Evolutionary conservation across 1,140 invertebrate species (phyloP).

Genomic region (Drosophila ercepeae): DNA sequence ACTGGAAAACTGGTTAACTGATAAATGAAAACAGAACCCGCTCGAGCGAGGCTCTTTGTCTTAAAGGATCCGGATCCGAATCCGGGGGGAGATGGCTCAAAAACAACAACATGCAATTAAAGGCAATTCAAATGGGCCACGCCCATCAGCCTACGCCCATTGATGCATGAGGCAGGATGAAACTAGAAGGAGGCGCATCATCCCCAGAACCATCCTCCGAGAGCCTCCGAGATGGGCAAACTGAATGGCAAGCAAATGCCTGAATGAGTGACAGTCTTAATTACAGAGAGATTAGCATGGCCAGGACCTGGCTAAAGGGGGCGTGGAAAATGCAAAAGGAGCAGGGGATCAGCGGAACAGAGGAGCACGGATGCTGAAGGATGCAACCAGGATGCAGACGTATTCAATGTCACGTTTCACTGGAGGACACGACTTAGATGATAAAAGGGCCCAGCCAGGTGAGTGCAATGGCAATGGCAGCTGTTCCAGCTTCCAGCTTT

Average conservation of each 20-base stretch:
- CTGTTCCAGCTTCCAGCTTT: not conserved
- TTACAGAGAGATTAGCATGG: slow-evolving; percentile 76
- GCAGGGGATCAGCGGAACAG: too few species aligned
- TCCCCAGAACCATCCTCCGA: not conserved
- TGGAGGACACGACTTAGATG: slow-evolving; percentile 43
- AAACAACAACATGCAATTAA: slow-evolving; percentile 50
- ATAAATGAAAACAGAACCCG: too few species aligned
- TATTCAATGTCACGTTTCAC: slow-evolving; percentile 74
- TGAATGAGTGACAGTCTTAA: slow-evolving; percentile 76
- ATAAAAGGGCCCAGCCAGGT: slow-evolving; percentile 49
- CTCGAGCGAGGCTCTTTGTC: too few species aligned
- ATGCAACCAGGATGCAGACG: slow-evolving; percentile 33
- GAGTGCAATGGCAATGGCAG: slow-evolving; percentile 18
- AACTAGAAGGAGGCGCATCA: not conserved
- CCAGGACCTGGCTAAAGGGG: slow-evolving; percentile 6
- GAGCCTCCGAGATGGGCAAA: slow-evolving; percentile 33
- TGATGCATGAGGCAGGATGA: not conserved
- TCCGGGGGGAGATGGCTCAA: not conserved
- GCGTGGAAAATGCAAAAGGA: not conserved
- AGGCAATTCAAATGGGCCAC: slow-evolving; percentile 54
- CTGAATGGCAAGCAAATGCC: slow-evolving; percentile 46
- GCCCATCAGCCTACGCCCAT: slow-evolving; percentile 8
- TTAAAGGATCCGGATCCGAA: not conserved
- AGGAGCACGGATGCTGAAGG: too few species aligned
- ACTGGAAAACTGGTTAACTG: too few species aligned